Percentiles rank a stretch among this genome's conserved stretches.
phyloP scores from a whole-genome alignment of 2,113 vertebrate genomes.

The Ondatra zibethicus region DNA sequence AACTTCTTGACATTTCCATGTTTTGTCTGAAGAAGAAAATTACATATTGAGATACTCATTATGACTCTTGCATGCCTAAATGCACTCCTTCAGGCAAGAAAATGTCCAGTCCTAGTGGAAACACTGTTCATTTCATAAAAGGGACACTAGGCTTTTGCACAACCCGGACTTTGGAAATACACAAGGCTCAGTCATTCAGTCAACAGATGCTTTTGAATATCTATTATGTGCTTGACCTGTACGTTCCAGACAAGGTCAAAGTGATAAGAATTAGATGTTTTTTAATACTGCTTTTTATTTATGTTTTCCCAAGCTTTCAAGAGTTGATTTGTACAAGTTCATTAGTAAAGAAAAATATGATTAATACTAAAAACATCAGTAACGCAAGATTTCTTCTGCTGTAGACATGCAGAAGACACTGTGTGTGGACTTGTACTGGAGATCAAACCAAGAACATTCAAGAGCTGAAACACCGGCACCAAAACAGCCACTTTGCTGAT shows the following conservation, averaged over 20 bases:
- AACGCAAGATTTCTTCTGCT: not conserved
- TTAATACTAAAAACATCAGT: not conserved
- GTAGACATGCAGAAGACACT: not conserved
- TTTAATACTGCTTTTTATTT: not conserved
- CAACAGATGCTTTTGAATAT: conserved; percentile 24
- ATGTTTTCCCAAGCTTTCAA: conserved; percentile 19
- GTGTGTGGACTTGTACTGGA: not conserved
- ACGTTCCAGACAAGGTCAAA: conserved; percentile 36
- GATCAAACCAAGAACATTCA: not conserved
- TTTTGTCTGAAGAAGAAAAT: conserved; percentile 64
- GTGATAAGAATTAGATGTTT: not conserved
- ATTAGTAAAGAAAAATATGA: not conserved
- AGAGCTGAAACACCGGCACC: not conserved
- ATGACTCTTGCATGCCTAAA: conserved; percentile 47
- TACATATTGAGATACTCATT: conserved; percentile 24
- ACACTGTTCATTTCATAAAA: conserved; percentile 10
- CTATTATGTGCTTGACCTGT: not conserved
- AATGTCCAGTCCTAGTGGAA: not conserved
- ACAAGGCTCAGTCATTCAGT: not conserved
- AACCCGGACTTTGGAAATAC: conserved; percentile 31
- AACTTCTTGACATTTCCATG: conserved; percentile 63
- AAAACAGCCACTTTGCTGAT: not conserved
- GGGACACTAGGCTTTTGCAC: not conserved
- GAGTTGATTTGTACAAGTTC: not conserved
- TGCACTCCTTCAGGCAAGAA: conserved; percentile 38